A percentile compares a stretch with the other conserved stretches of the same genome.
phyloP scores from a whole-genome alignment of 2,888 invertebrate species.

The Amphipyra tragopoginis region DNA sequence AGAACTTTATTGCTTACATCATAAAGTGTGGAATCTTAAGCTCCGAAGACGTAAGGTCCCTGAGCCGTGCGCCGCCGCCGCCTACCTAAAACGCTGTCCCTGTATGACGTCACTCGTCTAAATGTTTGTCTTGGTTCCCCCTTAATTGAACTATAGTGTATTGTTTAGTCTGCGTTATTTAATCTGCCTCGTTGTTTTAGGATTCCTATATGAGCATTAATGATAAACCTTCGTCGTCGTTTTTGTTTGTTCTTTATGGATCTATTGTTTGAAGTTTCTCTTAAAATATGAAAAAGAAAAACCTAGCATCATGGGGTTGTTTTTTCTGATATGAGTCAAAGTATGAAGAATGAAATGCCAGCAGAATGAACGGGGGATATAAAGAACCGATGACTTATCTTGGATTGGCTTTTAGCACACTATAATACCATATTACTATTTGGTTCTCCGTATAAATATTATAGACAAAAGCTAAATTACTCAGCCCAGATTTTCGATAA shows the following conservation, averaged over 20 bases:
- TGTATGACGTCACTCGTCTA: constrained; percentile 78
- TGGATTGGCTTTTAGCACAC: background rate
- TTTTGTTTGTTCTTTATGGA: constrained; percentile 36
- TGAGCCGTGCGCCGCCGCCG: constrained; percentile 41
- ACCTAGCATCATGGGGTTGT: background rate
- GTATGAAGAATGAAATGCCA: background rate
- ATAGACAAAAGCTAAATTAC: too few relatives aligned
- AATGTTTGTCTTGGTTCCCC: constrained; percentile 67
- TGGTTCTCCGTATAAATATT: too few relatives aligned
- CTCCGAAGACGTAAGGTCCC: constrained; percentile 22
- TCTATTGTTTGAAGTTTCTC: constrained; percentile 27
- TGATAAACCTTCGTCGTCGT: constrained; percentile 31
- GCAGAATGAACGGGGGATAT: background rate
- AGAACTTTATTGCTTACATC: constrained; percentile 28
- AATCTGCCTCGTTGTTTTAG: constrained; percentile 58
- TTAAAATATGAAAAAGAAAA: constrained; percentile 25
- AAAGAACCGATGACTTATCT: background rate
- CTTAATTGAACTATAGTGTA: constrained; percentile 74
- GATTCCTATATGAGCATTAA: constrained; percentile 39
- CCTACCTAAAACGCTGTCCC: constrained; percentile 75
- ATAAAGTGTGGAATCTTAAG: constrained; percentile 28
- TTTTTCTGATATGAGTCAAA: constrained; percentile 2
- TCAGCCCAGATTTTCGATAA: background rate
- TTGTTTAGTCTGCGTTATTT: constrained; percentile 70
- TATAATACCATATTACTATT: background rate